These are phyloP conservation scores for Phengaris alcon DNA, from an alignment of 2,888 invertebrate genomes.

Conservation along the genomic window DNA sequence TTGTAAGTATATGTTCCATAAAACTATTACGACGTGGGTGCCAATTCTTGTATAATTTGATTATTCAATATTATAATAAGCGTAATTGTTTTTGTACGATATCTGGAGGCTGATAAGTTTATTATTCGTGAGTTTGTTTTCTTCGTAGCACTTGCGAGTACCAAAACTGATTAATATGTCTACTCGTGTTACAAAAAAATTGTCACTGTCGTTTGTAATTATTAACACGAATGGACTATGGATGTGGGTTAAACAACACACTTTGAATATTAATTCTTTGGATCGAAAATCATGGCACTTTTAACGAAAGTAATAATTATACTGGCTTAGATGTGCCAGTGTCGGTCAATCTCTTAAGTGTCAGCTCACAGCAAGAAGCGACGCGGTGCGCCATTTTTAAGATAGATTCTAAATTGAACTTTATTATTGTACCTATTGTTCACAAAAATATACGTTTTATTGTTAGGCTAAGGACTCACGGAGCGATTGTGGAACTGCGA, in stretches of 20 bases:
- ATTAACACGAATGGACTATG: not conserved
- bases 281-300: no score
- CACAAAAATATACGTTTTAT: no score
- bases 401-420: no score
- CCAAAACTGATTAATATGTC: not conserved
- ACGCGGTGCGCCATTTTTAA: no score
- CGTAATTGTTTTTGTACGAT: conserved; percentile 26
- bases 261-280: not conserved
- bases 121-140: not conserved
- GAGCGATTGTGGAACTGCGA: no score
- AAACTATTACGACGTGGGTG: conserved; percentile 49
- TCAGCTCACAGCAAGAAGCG: no score
- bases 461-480: no score
- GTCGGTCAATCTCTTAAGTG: no score
- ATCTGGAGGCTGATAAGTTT: not conserved
- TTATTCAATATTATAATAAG: conserved; percentile 38
- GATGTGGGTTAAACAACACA: not conserved
- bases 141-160: not conserved
- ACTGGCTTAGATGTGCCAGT: no score
- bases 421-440: no score
- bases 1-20: conserved; percentile 41
- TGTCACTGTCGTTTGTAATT: not conserved
- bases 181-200: no score
- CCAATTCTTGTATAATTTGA: conserved; percentile 50
- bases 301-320: no score